Base-by-base conservation (phyloP, 2,113 vertebrate species). In the Colossoma macropomum region DNA sequence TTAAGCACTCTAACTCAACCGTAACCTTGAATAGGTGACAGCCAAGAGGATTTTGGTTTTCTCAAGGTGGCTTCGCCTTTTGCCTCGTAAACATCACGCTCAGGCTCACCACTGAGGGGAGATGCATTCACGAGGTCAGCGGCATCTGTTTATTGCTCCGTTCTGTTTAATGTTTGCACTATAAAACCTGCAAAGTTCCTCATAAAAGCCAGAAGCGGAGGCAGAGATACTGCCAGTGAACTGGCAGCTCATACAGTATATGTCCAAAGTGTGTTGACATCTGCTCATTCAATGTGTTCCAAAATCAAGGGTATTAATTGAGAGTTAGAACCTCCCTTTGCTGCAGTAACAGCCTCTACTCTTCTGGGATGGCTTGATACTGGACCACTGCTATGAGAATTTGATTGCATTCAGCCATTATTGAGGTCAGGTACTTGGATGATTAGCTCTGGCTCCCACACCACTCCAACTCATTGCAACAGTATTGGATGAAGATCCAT, bases 91-190 rank as follows among this genome's bases (percentile, higher is more conserved):
- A 87, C 66, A 80, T 73, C 30, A 7, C 6, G 1, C 50, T 25
- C 71, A 10, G 63, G 45, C 71, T 69, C 60, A n/a, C 10, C 6
- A 4, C 78, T 73, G 63, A 32, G 27, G 32, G 54, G 72, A 85
- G 60, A 85, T 32, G 38, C 50, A 76, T 71, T 83, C 52, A 25
- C 38, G 78, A 83, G 83, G 81, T 83, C 84, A 77, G 52, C 11
- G 19, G 66, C 63, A 80, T 73, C 19, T 56, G 72, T 84, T 81
- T 76, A 80, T 79, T 54, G 83, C 76, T 85, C 78, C 69, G 52
- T 81, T 74, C 70, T 15, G 68, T 80, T 87, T 85, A 83, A 85
- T 78, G 86, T 85, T 84, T 77, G 73, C 17, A 6, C 59, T 75
- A 45, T 79, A 82, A 83, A 87, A 77, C 68, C 50, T 10, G 10